Evolutionary conservation across 2,888 invertebrate genomes (phyloP).

Genomic region (Oithona nana): DNA sequence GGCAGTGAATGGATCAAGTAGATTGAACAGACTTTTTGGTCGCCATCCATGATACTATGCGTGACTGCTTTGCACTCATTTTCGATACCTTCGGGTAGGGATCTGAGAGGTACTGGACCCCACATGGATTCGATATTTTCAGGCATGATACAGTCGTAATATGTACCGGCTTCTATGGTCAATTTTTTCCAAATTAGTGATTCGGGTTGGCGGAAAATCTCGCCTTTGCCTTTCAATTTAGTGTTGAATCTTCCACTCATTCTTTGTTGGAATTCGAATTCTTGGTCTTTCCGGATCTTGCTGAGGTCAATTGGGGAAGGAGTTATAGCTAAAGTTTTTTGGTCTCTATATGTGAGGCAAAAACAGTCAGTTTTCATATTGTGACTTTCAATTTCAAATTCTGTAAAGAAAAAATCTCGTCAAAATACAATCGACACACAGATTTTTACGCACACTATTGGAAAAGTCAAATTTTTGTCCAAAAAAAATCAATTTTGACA

Average conservation of each 20-base stretch:
- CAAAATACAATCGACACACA: too few species aligned
- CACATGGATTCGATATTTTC: conserved; percentile 12
- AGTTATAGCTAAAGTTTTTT: neutral
- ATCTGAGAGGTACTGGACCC: conserved; percentile 9
- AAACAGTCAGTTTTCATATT: neutral
- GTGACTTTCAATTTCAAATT: neutral
- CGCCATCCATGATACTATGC: neutral
- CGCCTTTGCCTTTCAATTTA: neutral
- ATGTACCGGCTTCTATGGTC: neutral
- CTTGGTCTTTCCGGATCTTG: neutral
- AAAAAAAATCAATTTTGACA: too few species aligned
- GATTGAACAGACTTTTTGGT: neutral
- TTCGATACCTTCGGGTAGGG: conserved; percentile 2
- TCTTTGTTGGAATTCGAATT: neutral
- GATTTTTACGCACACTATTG: too few species aligned
- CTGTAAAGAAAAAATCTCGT: too few species aligned
- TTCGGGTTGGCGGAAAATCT: too few species aligned
- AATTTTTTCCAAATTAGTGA: neutral
- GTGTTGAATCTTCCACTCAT: neutral
- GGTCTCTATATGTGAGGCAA: neutral
- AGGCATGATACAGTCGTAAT: conserved; percentile 6
- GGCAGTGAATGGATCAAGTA: conserved; percentile 15
- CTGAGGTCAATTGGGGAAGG: neutral
- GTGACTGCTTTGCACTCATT: conserved; percentile 14
- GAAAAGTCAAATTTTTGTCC: too few species aligned